phyloP scores from a whole-genome alignment of 2,113 vertebrate species.

The Rhineura floridana region DNA sequence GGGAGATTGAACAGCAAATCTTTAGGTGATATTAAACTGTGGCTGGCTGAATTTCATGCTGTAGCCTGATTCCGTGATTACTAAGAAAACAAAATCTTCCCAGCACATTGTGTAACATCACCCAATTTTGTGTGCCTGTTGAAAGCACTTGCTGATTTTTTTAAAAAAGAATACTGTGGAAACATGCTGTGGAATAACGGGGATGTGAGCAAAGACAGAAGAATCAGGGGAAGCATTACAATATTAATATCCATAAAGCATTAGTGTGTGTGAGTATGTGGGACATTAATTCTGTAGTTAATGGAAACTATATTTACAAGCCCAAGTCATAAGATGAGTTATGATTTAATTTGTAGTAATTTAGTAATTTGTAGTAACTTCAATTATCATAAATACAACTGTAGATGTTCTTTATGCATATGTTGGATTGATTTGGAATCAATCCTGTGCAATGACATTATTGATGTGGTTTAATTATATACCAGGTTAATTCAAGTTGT shows the following conservation, averaged over 20 bases:
- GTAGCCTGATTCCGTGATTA: neutral
- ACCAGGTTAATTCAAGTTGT: neutral
- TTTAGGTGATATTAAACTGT: neutral
- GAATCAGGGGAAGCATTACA: neutral
- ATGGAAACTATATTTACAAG: slow-evolving; percentile 8
- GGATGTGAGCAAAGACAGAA: neutral
- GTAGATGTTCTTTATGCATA: neutral
- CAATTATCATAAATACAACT: neutral
- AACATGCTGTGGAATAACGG: neutral
- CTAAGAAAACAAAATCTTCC: neutral
- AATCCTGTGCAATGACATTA: neutral
- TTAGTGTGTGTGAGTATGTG: neutral
- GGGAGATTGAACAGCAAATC: neutral
- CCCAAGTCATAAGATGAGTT: slow-evolving; percentile 1
- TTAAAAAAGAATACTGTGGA: slow-evolving; percentile 5
- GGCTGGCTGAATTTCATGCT: neutral
- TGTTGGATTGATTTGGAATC: neutral
- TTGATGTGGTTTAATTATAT: neutral
- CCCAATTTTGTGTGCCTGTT: neutral
- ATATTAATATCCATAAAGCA: neutral
- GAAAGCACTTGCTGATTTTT: neutral
- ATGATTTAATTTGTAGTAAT: neutral
- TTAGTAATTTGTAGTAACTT: neutral
- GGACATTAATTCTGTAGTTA: slow-evolving; percentile 2
- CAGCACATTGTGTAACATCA: neutral